These are phyloP conservation scores for Drosophila longiperda DNA, from an alignment of 2,888 invertebrate species.

Conservation along the genomic window DNA sequence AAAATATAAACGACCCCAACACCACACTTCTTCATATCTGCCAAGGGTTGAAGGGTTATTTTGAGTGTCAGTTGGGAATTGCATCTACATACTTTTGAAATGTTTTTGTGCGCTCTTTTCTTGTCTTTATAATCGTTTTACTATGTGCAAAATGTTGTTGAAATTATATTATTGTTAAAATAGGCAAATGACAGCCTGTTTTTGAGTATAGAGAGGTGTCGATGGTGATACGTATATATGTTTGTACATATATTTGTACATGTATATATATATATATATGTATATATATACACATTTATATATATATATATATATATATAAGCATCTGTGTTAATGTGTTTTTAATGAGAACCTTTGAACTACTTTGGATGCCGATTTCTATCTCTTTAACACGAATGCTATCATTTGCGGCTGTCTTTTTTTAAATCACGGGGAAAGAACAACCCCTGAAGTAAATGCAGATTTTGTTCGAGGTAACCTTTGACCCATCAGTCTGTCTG, in stretches of 20 bases:
- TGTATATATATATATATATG: not conserved
- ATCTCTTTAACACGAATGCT: slow-evolving; percentile 30
- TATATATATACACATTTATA: fast-evolving
- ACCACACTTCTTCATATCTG: not conserved
- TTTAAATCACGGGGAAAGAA: slow-evolving; percentile 6
- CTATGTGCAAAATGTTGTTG: not conserved
- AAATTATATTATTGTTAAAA: not conserved
- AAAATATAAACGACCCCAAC: not conserved
- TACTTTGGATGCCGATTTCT: slow-evolving; percentile 37
- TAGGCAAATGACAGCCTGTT: not conserved
- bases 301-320: not conserved
- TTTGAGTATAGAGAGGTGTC: not conserved
- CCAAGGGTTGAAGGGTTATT: not conserved
- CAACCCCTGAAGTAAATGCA: slow-evolving; percentile 53
- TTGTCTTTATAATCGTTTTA: not conserved
- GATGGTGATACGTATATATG: not conserved
- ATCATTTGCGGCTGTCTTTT: slow-evolving; percentile 43
- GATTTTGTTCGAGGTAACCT: slow-evolving; percentile 55
- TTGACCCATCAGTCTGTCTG: slow-evolving; percentile 34
- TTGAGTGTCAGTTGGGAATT: not conserved
- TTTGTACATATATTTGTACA: not conserved
- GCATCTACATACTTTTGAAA: not conserved
- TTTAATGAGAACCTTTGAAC: slow-evolving; percentile 54
- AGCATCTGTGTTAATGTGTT: slow-evolving; percentile 49
- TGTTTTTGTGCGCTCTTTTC: not conserved